phyloP scores from a whole-genome alignment of 2,797 vertebrate genomes.

The Streptopelia turtur region DNA sequence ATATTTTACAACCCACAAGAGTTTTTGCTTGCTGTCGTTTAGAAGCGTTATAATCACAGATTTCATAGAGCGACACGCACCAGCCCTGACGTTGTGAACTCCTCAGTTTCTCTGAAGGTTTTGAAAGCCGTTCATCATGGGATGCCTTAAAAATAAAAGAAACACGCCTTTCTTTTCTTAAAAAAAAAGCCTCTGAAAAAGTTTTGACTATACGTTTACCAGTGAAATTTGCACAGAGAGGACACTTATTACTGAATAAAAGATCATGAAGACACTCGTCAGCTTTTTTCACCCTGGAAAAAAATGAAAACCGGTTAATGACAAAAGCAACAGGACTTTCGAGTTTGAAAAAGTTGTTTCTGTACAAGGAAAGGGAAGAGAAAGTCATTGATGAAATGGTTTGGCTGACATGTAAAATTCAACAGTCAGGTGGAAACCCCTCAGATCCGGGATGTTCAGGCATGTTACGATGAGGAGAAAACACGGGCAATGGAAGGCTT shows the following conservation, averaged over 20 bases:
- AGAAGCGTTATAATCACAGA: neutral
- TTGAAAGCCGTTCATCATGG: neutral
- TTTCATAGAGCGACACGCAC: neutral
- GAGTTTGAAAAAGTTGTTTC: neutral
- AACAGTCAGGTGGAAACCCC: neutral
- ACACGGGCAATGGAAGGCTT: neutral
- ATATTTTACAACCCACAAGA: neutral
- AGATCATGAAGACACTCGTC: neutral
- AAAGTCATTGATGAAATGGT: neutral
- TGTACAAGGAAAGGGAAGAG: neutral
- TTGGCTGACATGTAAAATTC: neutral
- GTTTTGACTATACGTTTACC: neutral
- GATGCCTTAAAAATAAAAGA: slow-evolving; percentile 26
- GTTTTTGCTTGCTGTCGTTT: slow-evolving; percentile 8
- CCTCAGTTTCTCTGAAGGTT: neutral
- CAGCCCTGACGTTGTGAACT: neutral
- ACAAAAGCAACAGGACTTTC: neutral
- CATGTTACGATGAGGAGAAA: rapidly evolving
- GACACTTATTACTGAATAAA: slow-evolving; percentile 7
- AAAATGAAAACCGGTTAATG: neutral
- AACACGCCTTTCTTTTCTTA: neutral
- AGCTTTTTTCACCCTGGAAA: neutral
- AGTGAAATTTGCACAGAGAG: slow-evolving; percentile 1
- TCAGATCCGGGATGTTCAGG: neutral
- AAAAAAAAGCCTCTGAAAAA: slow-evolving; percentile 22